Percentiles rank a stretch among this genome's conserved stretches.
Evolutionary conservation across 2,113 vertebrate genomes (phyloP).

Genomic region (Egretta garzetta): DNA sequence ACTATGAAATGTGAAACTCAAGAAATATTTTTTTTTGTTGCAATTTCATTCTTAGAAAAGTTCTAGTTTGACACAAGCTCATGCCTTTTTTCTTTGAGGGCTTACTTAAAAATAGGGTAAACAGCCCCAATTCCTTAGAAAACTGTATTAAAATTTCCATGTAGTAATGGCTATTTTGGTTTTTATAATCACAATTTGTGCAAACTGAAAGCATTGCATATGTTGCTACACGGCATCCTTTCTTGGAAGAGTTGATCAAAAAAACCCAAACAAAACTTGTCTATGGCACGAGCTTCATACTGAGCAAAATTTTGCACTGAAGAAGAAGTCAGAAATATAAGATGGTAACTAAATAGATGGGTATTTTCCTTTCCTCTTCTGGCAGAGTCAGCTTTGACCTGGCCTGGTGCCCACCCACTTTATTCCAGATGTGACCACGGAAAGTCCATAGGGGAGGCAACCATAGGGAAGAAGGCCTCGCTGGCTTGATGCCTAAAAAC

Average conservation of each 20-base stretch:
- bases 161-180: neutral
- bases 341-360: constrained; percentile 1
- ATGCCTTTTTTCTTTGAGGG: neutral
- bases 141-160: neutral
- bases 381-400: constrained; percentile 68
- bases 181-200: neutral
- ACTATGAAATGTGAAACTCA: constrained; percentile 27
- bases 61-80: neutral
- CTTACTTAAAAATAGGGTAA: neutral
- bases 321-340: neutral
- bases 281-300: neutral
- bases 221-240: neutral
- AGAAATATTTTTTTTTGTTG: constrained; percentile 27
- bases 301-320: neutral
- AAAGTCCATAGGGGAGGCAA: constrained; percentile 79
- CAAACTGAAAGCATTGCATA: neutral
- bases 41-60: neutral
- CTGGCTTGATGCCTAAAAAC: constrained; percentile 67
- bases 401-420: constrained; percentile 81
- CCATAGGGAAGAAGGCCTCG: constrained; percentile 70
- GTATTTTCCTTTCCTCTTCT: constrained; percentile 52
- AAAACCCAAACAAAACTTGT: neutral
- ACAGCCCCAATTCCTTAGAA: neutral
- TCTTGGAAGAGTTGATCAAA: neutral
- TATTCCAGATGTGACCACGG: constrained; percentile 87